Evolutionary conservation across 2,888 invertebrate species (phyloP).

Genomic region (Lasioglossum leucozonium): DNA sequence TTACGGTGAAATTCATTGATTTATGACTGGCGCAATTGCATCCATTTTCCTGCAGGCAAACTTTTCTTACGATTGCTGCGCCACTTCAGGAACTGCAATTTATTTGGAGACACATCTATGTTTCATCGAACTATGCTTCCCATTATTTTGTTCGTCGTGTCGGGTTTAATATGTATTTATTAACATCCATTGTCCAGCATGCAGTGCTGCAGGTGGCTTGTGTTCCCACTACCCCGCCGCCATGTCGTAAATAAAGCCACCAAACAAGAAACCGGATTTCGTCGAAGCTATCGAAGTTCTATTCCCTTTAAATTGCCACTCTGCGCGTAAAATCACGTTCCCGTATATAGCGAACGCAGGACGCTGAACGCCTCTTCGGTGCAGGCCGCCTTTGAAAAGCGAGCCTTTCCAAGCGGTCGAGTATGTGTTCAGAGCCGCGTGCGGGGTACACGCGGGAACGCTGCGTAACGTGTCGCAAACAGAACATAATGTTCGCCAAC

Average conservation of each 20-base stretch:
- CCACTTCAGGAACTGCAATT: background rate
- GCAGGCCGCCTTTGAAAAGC: background rate
- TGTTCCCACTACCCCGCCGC: background rate
- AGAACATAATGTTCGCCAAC: conserved; percentile 18
- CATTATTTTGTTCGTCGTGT: background rate
- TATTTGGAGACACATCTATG: background rate
- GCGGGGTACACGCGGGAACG: background rate
- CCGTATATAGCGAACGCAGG: background rate
- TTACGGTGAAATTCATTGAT: background rate
- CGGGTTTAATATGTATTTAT: no score
- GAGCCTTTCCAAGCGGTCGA: background rate
- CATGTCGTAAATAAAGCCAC: background rate
- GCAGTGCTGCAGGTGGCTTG: no score
- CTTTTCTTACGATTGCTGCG: no score
- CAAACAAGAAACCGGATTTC: conserved; percentile 5
- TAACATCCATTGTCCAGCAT: no score
- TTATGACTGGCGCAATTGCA: background rate
- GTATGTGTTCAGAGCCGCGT: conserved; percentile 1
- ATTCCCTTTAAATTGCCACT: conserved; percentile 10
- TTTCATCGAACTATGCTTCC: background rate
- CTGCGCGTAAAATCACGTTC: conserved; percentile 6
- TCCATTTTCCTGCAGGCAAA: no score
- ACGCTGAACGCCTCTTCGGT: background rate
- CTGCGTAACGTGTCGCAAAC: background rate
- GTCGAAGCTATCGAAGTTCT: background rate